Base-by-base conservation (phyloP, 2,797 vertebrate species). In the Sebastes alutus region DNA sequence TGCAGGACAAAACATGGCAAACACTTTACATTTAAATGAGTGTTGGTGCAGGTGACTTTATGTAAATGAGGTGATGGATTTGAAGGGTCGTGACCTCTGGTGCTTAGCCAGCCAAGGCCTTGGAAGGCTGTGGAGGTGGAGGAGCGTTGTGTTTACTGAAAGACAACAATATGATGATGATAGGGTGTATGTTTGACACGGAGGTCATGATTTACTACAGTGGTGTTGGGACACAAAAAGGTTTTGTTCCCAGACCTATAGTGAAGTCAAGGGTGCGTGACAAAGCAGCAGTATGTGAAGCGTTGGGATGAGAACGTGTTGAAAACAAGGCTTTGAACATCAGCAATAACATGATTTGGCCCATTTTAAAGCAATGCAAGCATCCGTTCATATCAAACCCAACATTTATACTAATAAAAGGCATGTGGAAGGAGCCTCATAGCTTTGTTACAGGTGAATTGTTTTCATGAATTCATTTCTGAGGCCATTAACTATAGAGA, bases 381-480 rank as follows among this genome's bases (percentile, higher is more conserved):
- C 0, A 52, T 20, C 0, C 0, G 20, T n/a, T 20, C 20, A 20
- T 54, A 54, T n/a, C 49, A 54, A 0, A n/a, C 20, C 4, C 9
- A 49, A 49, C 46, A 49, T 49, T 49, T 18, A 18, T 49, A 49
- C 16, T 49, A 20, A 49, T 49, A 49, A 49, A 20, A 54, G 54
- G 54, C n/a, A 22, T 23, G 54, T 35, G 9, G 33, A 20, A n/a
- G 8, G 23, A 54, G 18, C 62, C 30, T 2, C 7, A 7, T 2
- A n/a, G 20, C 58, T 54, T 75, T 58, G 3, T 32, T 38, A 11
- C 20, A 68, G 54, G 20, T 18, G 16, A 27, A 6, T 46, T 49
- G 2, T 29, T 30, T 70, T 29, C 12, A 16, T n/a, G 14, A 29
- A 29, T 63, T 70, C n/a, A 18, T 29, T 56, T 29, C 58, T 5